Percentiles rank a stretch among this genome's conserved stretches.
phyloP scores from a whole-genome alignment of 2,113 vertebrate species.

The Colistium nudipinnis region DNA sequence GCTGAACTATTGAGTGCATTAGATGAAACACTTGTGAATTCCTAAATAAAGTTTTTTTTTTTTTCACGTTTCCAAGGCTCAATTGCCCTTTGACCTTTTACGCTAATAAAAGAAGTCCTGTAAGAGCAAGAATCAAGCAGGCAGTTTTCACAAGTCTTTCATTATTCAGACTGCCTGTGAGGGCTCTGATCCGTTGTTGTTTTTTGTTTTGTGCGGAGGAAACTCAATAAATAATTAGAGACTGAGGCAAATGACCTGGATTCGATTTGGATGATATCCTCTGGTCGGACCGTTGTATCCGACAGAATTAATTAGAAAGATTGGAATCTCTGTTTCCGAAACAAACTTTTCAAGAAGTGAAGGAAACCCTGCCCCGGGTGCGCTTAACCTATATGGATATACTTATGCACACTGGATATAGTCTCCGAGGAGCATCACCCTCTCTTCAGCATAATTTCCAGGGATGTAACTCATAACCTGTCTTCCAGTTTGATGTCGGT shows the following conservation, averaged over 20 bases:
- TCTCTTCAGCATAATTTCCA: slow-evolving; percentile 52
- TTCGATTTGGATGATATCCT: slow-evolving; percentile 68
- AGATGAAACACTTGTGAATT: slow-evolving; percentile 4
- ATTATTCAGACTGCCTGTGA: slow-evolving; percentile 29
- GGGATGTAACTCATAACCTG: slow-evolving; percentile 45
- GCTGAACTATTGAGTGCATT: slow-evolving; percentile 20
- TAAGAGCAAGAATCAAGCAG: slow-evolving; percentile 37
- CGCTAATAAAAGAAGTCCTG: slow-evolving; percentile 27
- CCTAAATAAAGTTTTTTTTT: slow-evolving; percentile 12
- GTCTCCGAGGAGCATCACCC: slow-evolving; percentile 2
- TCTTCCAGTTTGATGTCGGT: slow-evolving; percentile 31
- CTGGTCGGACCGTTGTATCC: slow-evolving; percentile 53
- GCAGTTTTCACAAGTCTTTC: slow-evolving; percentile 57
- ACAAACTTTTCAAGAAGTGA: slow-evolving; percentile 32
- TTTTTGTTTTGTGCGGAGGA: slow-evolving; percentile 20
- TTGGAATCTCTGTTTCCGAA: slow-evolving; percentile 66
- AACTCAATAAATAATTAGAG: slow-evolving; percentile 76
- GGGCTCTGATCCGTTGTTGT: slow-evolving; percentile 24
- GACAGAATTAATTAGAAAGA: slow-evolving; percentile 70
- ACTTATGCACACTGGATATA: not conserved
- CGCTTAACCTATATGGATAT: slow-evolving; percentile 24
- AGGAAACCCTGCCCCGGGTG: slow-evolving; percentile 10
- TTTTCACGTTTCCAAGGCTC: slow-evolving; percentile 4
- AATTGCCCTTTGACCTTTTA: slow-evolving; percentile 22
- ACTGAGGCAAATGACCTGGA: slow-evolving; percentile 60